These are phyloP conservation scores for Hemistola chrysoprasaria DNA, from an alignment of 2,888 invertebrate genomes.

Conservation along the genomic window DNA sequence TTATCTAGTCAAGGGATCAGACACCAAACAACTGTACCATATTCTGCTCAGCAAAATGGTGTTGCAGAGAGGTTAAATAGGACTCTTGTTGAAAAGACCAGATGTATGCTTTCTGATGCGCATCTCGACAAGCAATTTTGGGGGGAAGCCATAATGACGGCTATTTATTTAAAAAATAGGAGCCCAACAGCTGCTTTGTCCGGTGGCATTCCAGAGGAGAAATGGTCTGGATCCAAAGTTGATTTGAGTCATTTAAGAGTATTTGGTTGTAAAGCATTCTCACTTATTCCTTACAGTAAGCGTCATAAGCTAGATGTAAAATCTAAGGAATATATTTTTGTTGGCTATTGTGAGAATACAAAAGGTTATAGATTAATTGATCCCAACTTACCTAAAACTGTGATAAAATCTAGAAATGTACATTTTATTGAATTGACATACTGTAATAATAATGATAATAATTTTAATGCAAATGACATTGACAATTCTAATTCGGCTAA, in stretches of 20 bases:
- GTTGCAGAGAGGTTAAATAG: conserved; percentile 9
- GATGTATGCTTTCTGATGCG: too few species aligned
- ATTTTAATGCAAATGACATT: neutral
- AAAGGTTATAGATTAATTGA: conserved; percentile 32
- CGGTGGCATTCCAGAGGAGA: conserved; percentile 8
- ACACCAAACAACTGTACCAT: conserved; percentile 7
- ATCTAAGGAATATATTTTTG: conserved; percentile 12
- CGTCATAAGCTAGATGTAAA: conserved; percentile 12
- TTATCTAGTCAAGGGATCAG: conserved; percentile 4
- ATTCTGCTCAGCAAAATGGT: conserved; percentile 11
- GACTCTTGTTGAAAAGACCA: too few species aligned
- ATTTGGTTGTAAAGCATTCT: conserved; percentile 19
- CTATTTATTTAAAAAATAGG: conserved; percentile 12
- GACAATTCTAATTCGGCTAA: neutral
- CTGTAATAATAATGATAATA: neutral
- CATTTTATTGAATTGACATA: conserved; percentile 15
- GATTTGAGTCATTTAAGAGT: conserved; percentile 8
- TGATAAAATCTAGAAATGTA: conserved; percentile 23
- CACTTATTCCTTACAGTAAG: conserved; percentile 7
- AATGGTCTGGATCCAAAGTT: conserved; percentile 12
- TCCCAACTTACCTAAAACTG: conserved; percentile 5
- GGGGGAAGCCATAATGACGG: conserved; percentile 11
- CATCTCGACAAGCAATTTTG: conserved; percentile 4
- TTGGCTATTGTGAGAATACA: conserved; percentile 25
- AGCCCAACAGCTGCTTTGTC: conserved; percentile 7